Base-by-base conservation (phyloP, 2,888 invertebrate species). In the Dryocosmus kuriphilus region DNA sequence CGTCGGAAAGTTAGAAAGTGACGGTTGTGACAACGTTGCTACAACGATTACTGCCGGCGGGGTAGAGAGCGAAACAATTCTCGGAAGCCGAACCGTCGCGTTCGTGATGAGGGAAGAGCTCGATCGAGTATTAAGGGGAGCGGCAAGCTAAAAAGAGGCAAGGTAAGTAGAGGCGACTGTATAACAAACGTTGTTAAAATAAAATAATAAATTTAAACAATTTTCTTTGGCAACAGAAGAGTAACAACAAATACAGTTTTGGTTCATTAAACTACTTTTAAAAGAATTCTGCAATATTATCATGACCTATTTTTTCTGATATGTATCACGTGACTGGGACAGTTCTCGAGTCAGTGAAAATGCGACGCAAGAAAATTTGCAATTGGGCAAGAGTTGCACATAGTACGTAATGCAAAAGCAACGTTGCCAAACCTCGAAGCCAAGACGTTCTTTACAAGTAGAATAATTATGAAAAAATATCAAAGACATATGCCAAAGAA, bases 401-500 rank as follows among this genome's bases (percentile, higher is more conserved):
- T 51, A 71, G 30, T 30, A 71, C 30, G 27, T 71, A 30, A n/a
- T 82, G 79, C 78, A 82, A 82, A 81, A 80, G 74, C 79, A 82
- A 81, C 63, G 79, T 81, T 84, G 81, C 83, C 83, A 83, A 82
- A 83, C 76, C 79, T 71, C 51, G n/a, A n/a, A 51, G 71, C 46
- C 62, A 38, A 73, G 8, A 61, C 27, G 24, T 73, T 73, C 51
- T 75, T 74, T 75, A 77, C 32, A n/a, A 63, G 55, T 75, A 71
- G 46, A 57, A 38, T 65, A 71, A 67, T 74, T 75, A 78, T 78
- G 65, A 63, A 41, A 77, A 61, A 81, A 77, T 75, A 24, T 57
- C 24, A 24, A 57, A 57, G 24, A 24, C 24, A 57, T n/a, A 22
- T 24, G 24, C 24, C 24, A 57, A 57, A 57, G 24, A 57, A 57